Conservation (phyloP, 1,140 invertebrate genomes). For the Macrobrachium rosenbergii region DNA sequence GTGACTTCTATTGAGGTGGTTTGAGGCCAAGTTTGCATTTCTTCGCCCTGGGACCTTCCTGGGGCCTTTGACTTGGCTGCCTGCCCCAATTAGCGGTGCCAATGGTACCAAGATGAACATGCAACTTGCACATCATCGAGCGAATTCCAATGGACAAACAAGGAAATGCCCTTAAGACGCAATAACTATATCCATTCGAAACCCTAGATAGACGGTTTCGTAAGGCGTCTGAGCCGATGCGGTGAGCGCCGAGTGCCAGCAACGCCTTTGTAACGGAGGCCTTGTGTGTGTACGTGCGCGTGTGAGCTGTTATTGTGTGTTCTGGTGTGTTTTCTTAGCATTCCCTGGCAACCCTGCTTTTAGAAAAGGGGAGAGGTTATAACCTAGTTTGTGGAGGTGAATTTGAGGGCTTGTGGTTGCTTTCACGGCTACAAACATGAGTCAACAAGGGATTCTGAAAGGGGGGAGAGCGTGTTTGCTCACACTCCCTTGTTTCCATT, state of each 20-base stretch:
- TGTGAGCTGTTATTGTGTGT: background rate
- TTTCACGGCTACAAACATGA: constrained; percentile 56
- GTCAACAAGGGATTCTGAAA: constrained; percentile 53
- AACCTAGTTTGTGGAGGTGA: constrained; percentile 63
- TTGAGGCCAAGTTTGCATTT: constrained; percentile 46
- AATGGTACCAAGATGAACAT: constrained; percentile 22
- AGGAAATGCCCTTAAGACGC: too few species aligned
- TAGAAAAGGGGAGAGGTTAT: constrained; percentile 49
- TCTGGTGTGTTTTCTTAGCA: background rate
- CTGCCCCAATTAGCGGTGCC: constrained; percentile 50
- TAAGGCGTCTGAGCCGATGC: too few species aligned
- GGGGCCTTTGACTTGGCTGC: constrained; percentile 58
- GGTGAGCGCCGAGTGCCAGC: too few species aligned
- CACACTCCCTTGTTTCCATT: constrained; percentile 7
- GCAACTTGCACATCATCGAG: background rate
- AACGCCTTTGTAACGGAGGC: too few species aligned
- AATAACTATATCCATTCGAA: too few species aligned
- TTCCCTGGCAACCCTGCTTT: constrained; percentile 38
- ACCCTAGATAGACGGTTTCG: too few species aligned
- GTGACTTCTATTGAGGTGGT: constrained; percentile 48
- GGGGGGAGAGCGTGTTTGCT: constrained; percentile 17
- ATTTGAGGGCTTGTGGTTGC: constrained; percentile 59
- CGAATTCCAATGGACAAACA: background rate
- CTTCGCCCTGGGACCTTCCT: constrained; percentile 49
- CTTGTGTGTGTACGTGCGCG: too few species aligned